Base-by-base conservation (phyloP, 2,888 invertebrate genomes). In the Orgyia antiqua region DNA sequence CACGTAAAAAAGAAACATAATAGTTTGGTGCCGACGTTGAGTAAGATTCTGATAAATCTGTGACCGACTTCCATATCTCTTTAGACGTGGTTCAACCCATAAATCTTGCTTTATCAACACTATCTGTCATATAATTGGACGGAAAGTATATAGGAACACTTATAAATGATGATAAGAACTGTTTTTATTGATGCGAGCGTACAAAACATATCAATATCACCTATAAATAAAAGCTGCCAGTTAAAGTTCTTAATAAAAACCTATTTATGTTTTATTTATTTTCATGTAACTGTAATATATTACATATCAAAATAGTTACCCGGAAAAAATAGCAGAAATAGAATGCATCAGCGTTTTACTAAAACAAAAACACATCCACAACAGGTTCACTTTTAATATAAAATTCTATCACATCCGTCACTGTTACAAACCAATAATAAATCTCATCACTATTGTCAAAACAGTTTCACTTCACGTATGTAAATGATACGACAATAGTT, bases 401-500 rank as follows among this genome's bases (percentile, higher is more conserved):
- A 31, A 53, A 61, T 56, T 55, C 58, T 54, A 34, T 54, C 64
- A 69, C 64, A 60, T 52, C 38, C 60, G 56, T 56, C 36, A 51
- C 55, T 48, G 43, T 51, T 51, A 39, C 36, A 42, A 50, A 46
- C 44, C 40, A 49, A 47, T 40, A 45, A 42, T 49, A 47, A 45
- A 58, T 68, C 70, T 68, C 74, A 77, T 70, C 67, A 70, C 76
- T 8, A 9, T 11, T 70, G 58, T 55, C 60, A 52, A 66, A 66
- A 69, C 64, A 74, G 69, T 75, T 74, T 74, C 79, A 83, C 79
- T 78, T 68, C 71, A 73, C 71, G 65, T 71, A 77, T 75, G 74
- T 54, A 75, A 74, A 77, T 71, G 62, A 67, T 71, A 72, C 72
- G 49, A 60, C 71, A 79, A 79, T 71, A 64, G 68, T 78, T 72